Evolutionary conservation across 2,113 vertebrate genomes (phyloP).

Genomic region (Paralichthys olivaceus): DNA sequence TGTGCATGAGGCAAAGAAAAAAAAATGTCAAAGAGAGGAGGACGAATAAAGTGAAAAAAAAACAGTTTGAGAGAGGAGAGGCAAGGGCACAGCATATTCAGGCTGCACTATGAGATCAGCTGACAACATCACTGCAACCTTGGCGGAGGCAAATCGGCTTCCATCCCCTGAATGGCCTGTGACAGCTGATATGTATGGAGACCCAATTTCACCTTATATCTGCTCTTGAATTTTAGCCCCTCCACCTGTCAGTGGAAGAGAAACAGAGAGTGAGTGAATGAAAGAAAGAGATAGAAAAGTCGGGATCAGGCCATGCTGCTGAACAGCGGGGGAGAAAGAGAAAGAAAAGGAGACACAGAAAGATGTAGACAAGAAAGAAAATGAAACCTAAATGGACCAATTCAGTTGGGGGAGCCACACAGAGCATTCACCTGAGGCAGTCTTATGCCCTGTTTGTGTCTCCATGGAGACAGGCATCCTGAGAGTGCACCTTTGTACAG

Average conservation of each 20-base stretch:
- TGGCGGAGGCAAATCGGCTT: conserved; percentile 59
- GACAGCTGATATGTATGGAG: conserved; percentile 67
- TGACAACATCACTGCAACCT: conserved; percentile 61
- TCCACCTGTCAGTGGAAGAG: conserved; percentile 60
- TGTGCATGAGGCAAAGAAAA: conserved; percentile 14
- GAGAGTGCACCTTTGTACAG: conserved; percentile 56
- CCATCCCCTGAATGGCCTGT: conserved; percentile 48
- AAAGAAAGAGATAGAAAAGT: conserved; percentile 53
- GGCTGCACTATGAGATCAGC: conserved; percentile 59
- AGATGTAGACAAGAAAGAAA: conserved; percentile 74
- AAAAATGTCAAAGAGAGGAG: conserved; percentile 22
- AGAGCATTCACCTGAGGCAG: conserved; percentile 73
- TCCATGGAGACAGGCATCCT: conserved; percentile 76
- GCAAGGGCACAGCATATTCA: conserved; percentile 48
- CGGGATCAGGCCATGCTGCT: conserved; percentile 29
- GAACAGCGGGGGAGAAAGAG: conserved; percentile 62
- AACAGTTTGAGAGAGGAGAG: conserved; percentile 27
- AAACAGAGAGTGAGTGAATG: conserved; percentile 60
- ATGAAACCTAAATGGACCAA: conserved; percentile 77
- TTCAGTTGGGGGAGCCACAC: conserved; percentile 61
- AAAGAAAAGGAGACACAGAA: conserved; percentile 66
- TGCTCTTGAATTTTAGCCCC: conserved; percentile 49
- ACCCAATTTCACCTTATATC: conserved; percentile 63
- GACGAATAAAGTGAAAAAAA: conserved; percentile 27
- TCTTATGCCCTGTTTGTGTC: conserved; percentile 72